A percentile compares a stretch with the other conserved stretches of the same genome.
Evolutionary conservation across 2,113 vertebrate genomes (phyloP).

Genomic region (Antidorcas marsupialis): DNA sequence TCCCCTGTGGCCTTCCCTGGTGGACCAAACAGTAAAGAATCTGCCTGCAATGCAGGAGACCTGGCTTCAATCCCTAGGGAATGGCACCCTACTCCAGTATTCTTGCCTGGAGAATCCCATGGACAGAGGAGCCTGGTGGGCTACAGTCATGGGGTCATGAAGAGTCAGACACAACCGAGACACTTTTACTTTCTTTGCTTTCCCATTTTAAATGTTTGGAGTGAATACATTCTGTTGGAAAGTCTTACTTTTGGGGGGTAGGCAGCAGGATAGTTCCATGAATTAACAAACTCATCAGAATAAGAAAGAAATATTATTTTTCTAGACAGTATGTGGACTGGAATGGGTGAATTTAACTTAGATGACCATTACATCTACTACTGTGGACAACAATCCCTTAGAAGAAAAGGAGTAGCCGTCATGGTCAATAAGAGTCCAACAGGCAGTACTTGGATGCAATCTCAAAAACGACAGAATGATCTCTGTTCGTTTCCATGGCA

Average conservation of each 20-base stretch:
- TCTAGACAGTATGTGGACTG: background rate
- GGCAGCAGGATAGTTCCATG: background rate
- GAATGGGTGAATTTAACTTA: background rate
- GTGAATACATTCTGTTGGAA: background rate
- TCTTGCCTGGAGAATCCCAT: background rate
- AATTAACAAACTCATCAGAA: background rate
- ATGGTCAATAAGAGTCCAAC: background rate
- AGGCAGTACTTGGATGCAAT: background rate
- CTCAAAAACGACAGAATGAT: background rate
- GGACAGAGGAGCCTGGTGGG: background rate
- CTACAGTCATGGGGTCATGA: background rate
- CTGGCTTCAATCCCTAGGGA: background rate
- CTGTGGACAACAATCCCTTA: background rate
- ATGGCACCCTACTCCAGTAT: background rate
- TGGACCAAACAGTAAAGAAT: background rate
- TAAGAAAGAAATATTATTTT: background rate
- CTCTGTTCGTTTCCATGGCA: background rate
- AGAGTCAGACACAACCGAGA: background rate
- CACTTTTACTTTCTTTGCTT: background rate
- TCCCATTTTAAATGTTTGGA: background rate
- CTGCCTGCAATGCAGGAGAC: background rate
- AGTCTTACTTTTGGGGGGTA: background rate
- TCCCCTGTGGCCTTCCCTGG: background rate
- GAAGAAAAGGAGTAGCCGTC: background rate
- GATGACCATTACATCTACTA: background rate